phyloP scores from a whole-genome alignment of 2,113 vertebrate genomes.

The Trematomus loennbergii region DNA sequence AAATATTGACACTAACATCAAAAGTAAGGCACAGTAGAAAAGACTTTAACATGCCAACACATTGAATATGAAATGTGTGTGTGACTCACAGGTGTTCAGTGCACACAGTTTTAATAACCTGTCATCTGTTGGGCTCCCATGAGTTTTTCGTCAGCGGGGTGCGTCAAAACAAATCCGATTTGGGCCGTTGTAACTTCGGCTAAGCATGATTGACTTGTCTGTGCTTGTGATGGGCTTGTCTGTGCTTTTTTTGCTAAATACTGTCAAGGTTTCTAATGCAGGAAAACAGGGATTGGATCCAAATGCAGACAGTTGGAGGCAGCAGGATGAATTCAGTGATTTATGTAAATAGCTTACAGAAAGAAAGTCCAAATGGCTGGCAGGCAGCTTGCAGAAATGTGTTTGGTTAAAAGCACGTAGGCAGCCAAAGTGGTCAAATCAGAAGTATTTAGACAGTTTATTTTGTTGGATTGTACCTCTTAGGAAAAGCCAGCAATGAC shows the following conservation, averaged over 20 bases:
- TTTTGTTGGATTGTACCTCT: neutral
- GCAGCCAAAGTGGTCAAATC: no score
- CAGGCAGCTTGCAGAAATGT: neutral
- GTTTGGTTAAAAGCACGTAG: no score
- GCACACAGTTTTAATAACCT: neutral
- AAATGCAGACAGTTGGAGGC: no score
- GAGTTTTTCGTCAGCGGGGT: conserved; percentile 21
- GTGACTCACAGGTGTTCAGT: neutral
- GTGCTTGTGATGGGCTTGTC: conserved; percentile 1
- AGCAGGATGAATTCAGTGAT: no score
- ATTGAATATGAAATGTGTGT: neutral
- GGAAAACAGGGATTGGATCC: no score
- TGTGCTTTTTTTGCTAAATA: conserved; percentile 5
- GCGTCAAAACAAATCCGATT: conserved; percentile 17
- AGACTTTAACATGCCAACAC: neutral
- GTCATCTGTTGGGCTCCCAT: neutral
- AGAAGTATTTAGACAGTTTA: neutral
- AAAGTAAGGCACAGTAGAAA: no score
- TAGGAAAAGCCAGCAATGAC: neutral
- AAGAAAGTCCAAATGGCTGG: no score
- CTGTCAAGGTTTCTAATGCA: no score
- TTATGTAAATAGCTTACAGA: no score
- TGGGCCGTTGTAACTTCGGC: neutral
- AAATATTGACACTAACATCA: no score
- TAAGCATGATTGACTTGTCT: conserved; percentile 7